Base-by-base conservation (phyloP, 2,113 vertebrate species). In the Elanus axillaris region DNA sequence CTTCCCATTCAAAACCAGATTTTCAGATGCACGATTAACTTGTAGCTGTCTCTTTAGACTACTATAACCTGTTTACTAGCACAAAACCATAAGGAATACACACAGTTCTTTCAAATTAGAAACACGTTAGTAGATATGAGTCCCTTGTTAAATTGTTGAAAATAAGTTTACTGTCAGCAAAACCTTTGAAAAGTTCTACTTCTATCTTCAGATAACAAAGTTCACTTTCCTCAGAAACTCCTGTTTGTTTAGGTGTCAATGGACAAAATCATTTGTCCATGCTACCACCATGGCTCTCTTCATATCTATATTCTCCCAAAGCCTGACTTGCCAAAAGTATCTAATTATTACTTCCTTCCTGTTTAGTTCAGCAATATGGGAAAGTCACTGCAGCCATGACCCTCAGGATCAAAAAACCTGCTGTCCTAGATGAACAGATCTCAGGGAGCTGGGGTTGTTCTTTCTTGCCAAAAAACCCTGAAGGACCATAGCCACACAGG, bases 391-490 rank as follows among this genome's bases (percentile, higher is more conserved):
- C 10, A 72, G 23, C 50, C 43, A 32, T 21, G 15, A 86, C 13
- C 5, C 9, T 19, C 18, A 15, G 5, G 27, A 45, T 53, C 20
- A 63, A 36, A 74, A 50, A 68, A 16, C 11, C 10, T 77, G 10
- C n/a, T 73, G 15, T 75, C 32, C 47, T 40, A 68, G 48, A 80
- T n/a, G 16, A 80, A 87, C 11, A 69, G 36, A 43, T 42, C 34
- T 47, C 50, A 90, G 36, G 21, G 10, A 83, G 31, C 9, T 40
- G 11, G 1, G 10, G 4, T 81, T 55, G 9, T 29, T 68, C 62
- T 52, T 47, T 13, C 7, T 3, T 5, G 2, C 3, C 1, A 16
- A 86, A 69, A 59, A 53, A 40, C 10, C 3, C 20, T 1, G 1
- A 69, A 60, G 32, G 13, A 47, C 3, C 23, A 38, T 0, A 90